These are phyloP conservation scores for Penaeus chinensis DNA, from an alignment of 1,140 invertebrate species.

Conservation along the genomic window DNA sequence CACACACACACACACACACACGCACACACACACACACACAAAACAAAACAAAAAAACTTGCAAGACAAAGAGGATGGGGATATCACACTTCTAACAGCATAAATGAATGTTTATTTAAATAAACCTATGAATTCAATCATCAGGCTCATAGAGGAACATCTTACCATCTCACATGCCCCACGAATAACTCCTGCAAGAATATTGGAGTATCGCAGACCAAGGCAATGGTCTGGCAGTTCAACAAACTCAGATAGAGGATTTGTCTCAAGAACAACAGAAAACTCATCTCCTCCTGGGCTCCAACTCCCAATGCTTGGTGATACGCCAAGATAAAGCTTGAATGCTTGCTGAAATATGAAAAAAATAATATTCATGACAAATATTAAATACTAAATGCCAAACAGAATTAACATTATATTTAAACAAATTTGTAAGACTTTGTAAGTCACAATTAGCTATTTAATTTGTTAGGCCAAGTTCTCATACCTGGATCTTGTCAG, in stretches of 20 bases:
- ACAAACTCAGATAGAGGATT: constrained; percentile 99
- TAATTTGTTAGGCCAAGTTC: background rate
- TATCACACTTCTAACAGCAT: too few species aligned
- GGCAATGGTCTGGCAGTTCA: constrained; percentile 91
- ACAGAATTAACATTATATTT: background rate
- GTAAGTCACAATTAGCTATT: too few species aligned
- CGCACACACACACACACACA: too few species aligned
- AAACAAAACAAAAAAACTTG: too few species aligned
- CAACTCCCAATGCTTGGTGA: constrained; percentile 92
- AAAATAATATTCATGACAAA: constrained; percentile 15
- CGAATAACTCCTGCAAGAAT: constrained; percentile 92
- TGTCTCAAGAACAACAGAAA: constrained; percentile 93
- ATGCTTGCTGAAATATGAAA: constrained; percentile 73
- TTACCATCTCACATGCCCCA: constrained; percentile 97
- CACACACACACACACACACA: background rate
- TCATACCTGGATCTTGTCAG: constrained; percentile 90
- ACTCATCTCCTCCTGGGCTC: constrained; percentile 94
- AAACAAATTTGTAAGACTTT: background rate
- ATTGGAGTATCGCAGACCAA: constrained; percentile 92
- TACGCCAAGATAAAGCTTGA: constrained; percentile 92
- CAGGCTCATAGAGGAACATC: constrained; percentile 67
- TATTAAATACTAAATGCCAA: constrained; percentile 34
- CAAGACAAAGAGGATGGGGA: too few species aligned
- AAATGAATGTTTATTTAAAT: too few species aligned
- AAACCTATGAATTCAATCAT: too few species aligned